Conservation (phyloP, 37 sponge, comb jelly and placozoan genomes). For the Petrosia ficiformis region DNA sequence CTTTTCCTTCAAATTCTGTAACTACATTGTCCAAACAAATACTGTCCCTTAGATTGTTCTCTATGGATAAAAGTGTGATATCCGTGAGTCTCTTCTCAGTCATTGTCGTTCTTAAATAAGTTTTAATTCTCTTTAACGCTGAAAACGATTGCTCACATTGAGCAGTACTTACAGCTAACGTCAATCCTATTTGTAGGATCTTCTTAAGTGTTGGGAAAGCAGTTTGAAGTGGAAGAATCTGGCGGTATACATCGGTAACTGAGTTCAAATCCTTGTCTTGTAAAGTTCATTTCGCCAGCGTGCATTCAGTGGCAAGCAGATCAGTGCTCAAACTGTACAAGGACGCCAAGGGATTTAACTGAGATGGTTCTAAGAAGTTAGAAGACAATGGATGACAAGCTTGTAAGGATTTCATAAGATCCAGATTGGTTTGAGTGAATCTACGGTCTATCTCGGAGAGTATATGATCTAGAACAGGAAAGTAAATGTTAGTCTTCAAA, state of each 20-base stretch:
- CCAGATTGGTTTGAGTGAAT: neutral
- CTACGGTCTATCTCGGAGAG: neutral
- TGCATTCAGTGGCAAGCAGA: neutral
- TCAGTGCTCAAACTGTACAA: neutral
- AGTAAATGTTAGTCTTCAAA: neutral
- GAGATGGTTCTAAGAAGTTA: neutral
- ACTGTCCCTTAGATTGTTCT: too few relatives aligned
- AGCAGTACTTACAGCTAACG: conserved; percentile 27
- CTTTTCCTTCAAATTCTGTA: too few relatives aligned
- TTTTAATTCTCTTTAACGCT: conserved; percentile 48
- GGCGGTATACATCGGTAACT: neutral
- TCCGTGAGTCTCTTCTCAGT: conserved; percentile 29
- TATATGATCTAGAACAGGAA: conserved; percentile 9
- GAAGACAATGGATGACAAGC: neutral
- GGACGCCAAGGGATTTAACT: neutral
- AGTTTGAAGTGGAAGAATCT: conserved; percentile 8
- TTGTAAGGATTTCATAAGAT: conserved; percentile 11
- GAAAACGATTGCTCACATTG: conserved; percentile 34
- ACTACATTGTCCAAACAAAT: too few relatives aligned
- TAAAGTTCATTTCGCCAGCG: neutral
- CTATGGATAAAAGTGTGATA: neutral
- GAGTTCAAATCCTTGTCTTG: conserved; percentile 2
- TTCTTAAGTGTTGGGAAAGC: conserved; percentile 9
- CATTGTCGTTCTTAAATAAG: conserved; percentile 49
- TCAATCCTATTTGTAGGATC: conserved; percentile 3